phyloP scores from a whole-genome alignment of 2,888 invertebrate species.

The Leucophenga maculata region DNA sequence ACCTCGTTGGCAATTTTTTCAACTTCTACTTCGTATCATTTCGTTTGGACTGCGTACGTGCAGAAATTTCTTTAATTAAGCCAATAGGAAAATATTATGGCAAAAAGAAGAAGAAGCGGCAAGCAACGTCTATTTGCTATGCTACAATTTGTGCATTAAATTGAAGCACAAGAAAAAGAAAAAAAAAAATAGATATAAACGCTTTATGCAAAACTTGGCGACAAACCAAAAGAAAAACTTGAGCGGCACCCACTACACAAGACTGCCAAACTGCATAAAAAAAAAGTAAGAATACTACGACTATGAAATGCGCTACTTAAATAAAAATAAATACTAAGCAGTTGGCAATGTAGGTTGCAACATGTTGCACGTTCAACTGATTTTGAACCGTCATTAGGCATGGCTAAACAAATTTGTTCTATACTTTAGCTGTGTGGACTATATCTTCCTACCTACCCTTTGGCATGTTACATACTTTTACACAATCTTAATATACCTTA shows the following conservation, averaged over 20 bases:
- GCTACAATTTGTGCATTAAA: conserved; percentile 61
- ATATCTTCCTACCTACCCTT: too few relatives aligned
- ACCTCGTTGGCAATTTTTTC: not conserved
- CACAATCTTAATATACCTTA: too few relatives aligned
- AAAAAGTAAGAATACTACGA: conserved; percentile 1
- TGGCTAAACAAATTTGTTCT: too few relatives aligned
- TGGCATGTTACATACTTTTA: too few relatives aligned
- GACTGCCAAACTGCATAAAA: conserved; percentile 32
- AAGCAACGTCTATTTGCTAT: conserved; percentile 8
- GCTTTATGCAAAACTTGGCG: conserved; percentile 63
- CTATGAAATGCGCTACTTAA: too few relatives aligned
- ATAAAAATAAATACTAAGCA: too few relatives aligned
- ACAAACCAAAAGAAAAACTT: conserved; percentile 31
- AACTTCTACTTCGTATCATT: not conserved
- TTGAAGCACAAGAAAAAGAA: too few relatives aligned
- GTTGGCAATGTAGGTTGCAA: too few relatives aligned
- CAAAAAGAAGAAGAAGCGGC: conserved; percentile 13
- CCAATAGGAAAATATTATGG: conserved; percentile 35
- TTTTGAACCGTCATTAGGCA: too few relatives aligned
- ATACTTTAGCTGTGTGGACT: too few relatives aligned
- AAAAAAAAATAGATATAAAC: too few relatives aligned
- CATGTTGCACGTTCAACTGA: too few relatives aligned
- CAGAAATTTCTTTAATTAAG: conserved; percentile 61
- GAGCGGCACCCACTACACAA: conserved; percentile 43
- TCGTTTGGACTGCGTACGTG: conserved; percentile 42